Evolutionary conservation across 2,113 vertebrate genomes (phyloP).

Genomic region (Eidolon helvum): DNA sequence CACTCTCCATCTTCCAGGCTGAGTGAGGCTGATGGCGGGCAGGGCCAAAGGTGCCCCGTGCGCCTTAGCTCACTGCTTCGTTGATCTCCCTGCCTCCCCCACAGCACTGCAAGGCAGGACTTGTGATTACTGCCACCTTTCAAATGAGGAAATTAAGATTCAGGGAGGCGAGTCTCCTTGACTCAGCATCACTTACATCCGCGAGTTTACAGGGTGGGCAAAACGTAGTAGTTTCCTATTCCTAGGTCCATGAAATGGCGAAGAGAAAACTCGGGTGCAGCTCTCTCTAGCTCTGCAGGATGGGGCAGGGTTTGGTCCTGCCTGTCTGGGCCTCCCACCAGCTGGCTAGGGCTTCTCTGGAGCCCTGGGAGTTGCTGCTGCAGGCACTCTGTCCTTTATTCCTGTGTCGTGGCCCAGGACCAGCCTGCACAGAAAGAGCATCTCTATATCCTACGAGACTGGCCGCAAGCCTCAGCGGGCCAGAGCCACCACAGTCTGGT

Average conservation of each 20-base stretch:
- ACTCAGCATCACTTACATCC: not conserved
- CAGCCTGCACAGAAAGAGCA: not conserved
- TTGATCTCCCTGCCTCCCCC: not conserved
- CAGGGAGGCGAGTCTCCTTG: not conserved
- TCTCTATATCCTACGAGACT: accelerated
- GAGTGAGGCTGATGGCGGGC: accelerated
- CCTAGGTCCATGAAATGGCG: not conserved
- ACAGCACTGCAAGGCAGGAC: not conserved
- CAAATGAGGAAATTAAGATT: not conserved
- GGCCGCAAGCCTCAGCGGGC: not conserved
- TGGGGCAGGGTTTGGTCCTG: accelerated
- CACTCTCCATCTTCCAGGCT: not conserved
- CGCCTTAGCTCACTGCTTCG: accelerated
- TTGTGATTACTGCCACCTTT: not conserved
- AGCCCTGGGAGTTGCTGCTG: not conserved
- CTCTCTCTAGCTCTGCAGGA: no score
- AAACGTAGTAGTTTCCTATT: not conserved
- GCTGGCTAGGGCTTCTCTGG: not conserved
- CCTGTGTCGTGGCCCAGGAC: not conserved
- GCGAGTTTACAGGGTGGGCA: not conserved
- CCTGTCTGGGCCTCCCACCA: not conserved
- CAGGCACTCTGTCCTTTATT: not conserved
- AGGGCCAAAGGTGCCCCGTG: accelerated
- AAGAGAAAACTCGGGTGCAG: not conserved
- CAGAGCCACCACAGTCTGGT: accelerated